These are phyloP conservation scores for Anoplophora glabripennis DNA, from an alignment of 1,140 invertebrate species.

Conservation along the genomic window DNA sequence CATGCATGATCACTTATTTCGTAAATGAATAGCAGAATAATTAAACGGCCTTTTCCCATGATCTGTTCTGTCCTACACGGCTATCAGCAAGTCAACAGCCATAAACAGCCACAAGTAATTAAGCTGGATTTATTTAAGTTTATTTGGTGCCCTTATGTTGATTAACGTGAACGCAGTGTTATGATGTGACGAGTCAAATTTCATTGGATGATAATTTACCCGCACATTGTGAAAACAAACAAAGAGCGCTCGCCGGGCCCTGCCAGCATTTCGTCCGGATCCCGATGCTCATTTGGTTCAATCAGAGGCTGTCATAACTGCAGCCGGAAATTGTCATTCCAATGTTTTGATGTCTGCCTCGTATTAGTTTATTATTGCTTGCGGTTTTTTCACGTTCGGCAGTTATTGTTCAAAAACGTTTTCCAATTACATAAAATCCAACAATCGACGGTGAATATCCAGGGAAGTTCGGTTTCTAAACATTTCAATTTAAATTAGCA, in stretches of 20 bases:
- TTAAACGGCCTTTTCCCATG: too few species aligned
- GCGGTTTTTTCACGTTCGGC: conserved; percentile 1
- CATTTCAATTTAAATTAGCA: too few species aligned
- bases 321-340: conserved; percentile 27
- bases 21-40: too few species aligned
- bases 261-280: conserved; percentile 16
- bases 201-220: conserved; percentile 32
- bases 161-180: conserved; percentile 22
- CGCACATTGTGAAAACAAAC: conserved; percentile 27
- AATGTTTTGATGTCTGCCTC: conserved; percentile 19
- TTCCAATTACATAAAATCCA: too few species aligned
- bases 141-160: conserved; percentile 21
- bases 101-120: too few species aligned
- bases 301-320: conserved; percentile 30
- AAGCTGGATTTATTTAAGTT: too few species aligned
- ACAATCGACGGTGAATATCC: too few species aligned
- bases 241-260: conserved; percentile 6
- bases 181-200: conserved; percentile 27
- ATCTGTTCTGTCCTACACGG: too few species aligned
- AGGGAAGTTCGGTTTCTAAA: too few species aligned
- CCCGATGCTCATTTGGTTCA: conserved; percentile 26
- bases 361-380: conserved; percentile 1
- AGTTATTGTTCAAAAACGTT: too few species aligned
- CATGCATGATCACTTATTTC: too few species aligned
- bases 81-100: too few species aligned